These are phyloP conservation scores for Psilopogon haemacephalus DNA, from an alignment of 2,113 vertebrate species.

Conservation along the genomic window DNA sequence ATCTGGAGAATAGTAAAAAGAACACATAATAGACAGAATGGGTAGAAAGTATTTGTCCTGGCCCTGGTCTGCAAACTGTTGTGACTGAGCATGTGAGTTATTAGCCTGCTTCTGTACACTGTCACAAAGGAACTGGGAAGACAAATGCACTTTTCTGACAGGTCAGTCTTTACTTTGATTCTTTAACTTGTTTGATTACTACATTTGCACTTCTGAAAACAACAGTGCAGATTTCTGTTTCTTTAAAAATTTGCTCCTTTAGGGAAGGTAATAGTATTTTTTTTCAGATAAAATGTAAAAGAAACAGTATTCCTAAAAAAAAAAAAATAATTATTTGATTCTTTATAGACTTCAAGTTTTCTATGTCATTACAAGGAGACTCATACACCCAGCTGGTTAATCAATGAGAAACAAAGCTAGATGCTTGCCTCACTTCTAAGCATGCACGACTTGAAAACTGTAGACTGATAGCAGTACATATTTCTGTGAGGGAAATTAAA, in stretches of 20 bases:
- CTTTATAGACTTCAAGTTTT: neutral
- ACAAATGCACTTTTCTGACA: neutral
- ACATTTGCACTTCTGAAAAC: neutral
- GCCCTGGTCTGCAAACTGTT: neutral
- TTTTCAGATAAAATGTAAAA: neutral
- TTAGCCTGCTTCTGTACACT: neutral
- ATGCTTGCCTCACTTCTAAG: neutral
- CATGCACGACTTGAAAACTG: neutral
- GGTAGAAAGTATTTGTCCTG: neutral
- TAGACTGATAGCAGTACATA: neutral
- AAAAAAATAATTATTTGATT: neutral
- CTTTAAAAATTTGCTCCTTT: neutral
- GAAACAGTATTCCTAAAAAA: neutral
- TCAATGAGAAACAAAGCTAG: neutral
- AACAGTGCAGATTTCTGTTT: neutral
- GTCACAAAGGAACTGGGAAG: neutral
- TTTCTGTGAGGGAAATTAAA: accelerated
- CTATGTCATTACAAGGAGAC: neutral
- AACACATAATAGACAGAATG: neutral
- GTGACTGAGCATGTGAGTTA: neutral
- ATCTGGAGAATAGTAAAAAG: neutral
- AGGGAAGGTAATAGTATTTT: neutral
- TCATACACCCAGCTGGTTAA: neutral
- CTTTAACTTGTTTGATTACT: neutral
- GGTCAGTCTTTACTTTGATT: neutral